Percentiles rank a stretch among this genome's conserved stretches.
Evolutionary conservation across 1,140 invertebrate genomes (phyloP).

Genomic region (Ips nitidus): DNA sequence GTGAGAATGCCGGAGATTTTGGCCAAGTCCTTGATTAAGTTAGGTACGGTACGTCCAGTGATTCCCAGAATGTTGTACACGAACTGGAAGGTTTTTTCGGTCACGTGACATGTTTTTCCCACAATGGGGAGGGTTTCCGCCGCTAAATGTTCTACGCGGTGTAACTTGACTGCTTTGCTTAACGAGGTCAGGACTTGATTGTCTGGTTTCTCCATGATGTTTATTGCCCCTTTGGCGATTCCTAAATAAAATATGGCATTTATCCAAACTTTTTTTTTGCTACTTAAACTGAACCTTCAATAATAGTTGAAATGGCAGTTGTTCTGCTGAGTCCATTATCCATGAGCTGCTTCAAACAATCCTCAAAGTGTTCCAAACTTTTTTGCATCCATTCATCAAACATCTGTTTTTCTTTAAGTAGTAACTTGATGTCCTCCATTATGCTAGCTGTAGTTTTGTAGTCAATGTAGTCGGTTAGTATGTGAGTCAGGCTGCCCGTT

Average conservation of each 20-base stretch:
- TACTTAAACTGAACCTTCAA: constrained; percentile 21
- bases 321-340: constrained; percentile 20
- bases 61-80: constrained; percentile 36
- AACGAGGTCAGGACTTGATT: constrained; percentile 28
- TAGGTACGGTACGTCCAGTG: constrained; percentile 28
- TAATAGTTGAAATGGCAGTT: constrained; percentile 28
- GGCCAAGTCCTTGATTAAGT: constrained; percentile 25
- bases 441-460: constrained; percentile 34
- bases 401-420: constrained; percentile 32
- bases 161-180: constrained; percentile 33
- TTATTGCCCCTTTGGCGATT: constrained; percentile 36
- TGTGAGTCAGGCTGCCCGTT: constrained; percentile 37
- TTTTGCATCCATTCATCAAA: constrained; percentile 36
- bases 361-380: constrained; percentile 32
- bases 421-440: constrained; percentile 36
- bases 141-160: constrained; percentile 34
- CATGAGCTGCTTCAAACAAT: constrained; percentile 30
- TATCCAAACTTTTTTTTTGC: neutral
- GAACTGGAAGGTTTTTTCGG: constrained; percentile 38
- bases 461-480: constrained; percentile 37
- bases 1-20: constrained; percentile 34
- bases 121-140: constrained; percentile 33
- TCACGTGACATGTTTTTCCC: constrained; percentile 37
- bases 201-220: constrained; percentile 36
- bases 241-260: constrained; percentile 23